Evolutionary conservation across 2,797 vertebrate genomes (phyloP).

Genomic region (Myripristis murdjan): DNA sequence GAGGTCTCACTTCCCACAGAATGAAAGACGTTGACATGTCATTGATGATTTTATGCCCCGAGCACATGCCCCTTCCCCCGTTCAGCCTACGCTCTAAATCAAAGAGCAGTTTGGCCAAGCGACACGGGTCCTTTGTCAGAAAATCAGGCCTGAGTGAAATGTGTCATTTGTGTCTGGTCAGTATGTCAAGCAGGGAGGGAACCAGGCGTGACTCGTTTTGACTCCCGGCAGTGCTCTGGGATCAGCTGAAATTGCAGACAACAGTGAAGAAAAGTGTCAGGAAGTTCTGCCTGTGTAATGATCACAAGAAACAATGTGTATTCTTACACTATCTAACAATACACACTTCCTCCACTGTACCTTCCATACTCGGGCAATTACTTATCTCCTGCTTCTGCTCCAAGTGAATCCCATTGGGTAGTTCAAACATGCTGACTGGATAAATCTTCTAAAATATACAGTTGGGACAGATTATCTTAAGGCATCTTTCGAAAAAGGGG

Average conservation of each 20-base stretch:
- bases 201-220: constrained; percentile 39
- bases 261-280: constrained; percentile 10
- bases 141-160: constrained; percentile 63
- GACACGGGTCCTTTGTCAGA: constrained; percentile 53
- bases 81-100: constrained; percentile 71
- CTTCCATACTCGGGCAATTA: constrained; percentile 51
- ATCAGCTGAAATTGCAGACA: constrained; percentile 27
- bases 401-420: constrained; percentile 46
- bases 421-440: constrained; percentile 54
- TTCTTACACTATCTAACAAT: constrained; percentile 36
- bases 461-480: constrained; percentile 34
- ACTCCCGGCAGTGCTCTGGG: constrained; percentile 19
- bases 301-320: constrained; percentile 35
- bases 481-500: constrained; percentile 47
- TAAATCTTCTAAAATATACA: constrained; percentile 48
- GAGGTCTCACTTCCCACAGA: constrained; percentile 52
- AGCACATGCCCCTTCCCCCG: constrained; percentile 1
- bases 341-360: constrained; percentile 43
- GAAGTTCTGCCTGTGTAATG: constrained; percentile 30
- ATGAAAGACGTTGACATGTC: constrained; percentile 61
- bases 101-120: constrained; percentile 67
- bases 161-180: constrained; percentile 60
- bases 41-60: constrained; percentile 66
- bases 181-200: constrained; percentile 35
- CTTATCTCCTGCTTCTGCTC: constrained; percentile 48